Percentiles rank a stretch among this genome's conserved stretches.
phyloP scores from a whole-genome alignment of 1,140 invertebrate species.

The Dolichoris vasculosae region DNA sequence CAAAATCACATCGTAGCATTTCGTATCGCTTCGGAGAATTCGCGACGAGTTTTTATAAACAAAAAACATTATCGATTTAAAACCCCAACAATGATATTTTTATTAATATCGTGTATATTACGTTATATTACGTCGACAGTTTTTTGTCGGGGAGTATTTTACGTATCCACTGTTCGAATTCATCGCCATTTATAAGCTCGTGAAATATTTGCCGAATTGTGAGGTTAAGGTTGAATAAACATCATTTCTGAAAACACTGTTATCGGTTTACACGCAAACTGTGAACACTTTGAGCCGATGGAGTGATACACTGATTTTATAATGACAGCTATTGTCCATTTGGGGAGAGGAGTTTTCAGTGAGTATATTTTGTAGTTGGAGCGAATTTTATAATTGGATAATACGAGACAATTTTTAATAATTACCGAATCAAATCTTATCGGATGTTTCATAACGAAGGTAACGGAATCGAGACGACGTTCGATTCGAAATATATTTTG shows the following conservation, averaged over 20 bases:
- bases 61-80: too few species aligned
- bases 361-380: slow-evolving; percentile 46
- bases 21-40: too few species aligned
- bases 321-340: slow-evolving; percentile 55
- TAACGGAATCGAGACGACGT: not conserved
- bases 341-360: slow-evolving; percentile 54
- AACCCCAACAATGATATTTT: too few species aligned
- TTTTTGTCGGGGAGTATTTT: not conserved
- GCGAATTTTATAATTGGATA: not conserved
- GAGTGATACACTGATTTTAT: slow-evolving; percentile 24
- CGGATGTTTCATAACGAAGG: too few species aligned
- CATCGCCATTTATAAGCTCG: too few species aligned
- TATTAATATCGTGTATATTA: too few species aligned
- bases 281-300: not conserved
- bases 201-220: not conserved
- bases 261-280: not conserved
- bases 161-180: not conserved
- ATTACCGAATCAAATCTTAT: too few species aligned
- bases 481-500: not conserved
- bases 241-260: slow-evolving; percentile 3
- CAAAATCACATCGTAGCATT: too few species aligned
- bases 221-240: slow-evolving; percentile 22
- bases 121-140: too few species aligned
- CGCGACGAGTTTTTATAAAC: too few species aligned
- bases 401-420: not conserved